A percentile compares a stretch with the other conserved stretches of the same genome.
These are phyloP conservation scores for Drosophila simulans DNA, from an alignment of 1,140 invertebrate genomes.

Conservation along the genomic window DNA sequence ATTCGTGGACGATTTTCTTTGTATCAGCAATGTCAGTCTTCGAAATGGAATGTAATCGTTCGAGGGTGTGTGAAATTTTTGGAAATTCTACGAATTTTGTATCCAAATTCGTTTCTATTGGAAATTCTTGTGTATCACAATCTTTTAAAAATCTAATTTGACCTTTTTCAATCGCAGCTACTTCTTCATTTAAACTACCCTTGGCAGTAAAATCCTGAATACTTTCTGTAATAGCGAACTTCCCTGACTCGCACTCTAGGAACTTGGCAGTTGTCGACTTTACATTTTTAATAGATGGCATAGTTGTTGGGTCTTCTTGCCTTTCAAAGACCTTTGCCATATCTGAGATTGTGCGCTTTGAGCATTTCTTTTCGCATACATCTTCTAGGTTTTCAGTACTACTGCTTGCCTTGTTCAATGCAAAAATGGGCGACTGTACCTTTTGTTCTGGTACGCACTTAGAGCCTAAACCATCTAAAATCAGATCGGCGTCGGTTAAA, in stretches of 20 bases:
- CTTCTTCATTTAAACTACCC: constrained; percentile 21
- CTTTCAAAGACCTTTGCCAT: constrained; percentile 52
- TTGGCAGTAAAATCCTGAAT: constrained; percentile 46
- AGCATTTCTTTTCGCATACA: constrained; percentile 65
- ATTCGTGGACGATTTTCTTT: constrained; percentile 47
- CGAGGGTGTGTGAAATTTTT: constrained; percentile 52
- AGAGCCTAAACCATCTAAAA: constrained; percentile 56
- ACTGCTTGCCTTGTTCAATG: constrained; percentile 23
- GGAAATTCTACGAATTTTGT: constrained; percentile 47
- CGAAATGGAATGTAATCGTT: constrained; percentile 68
- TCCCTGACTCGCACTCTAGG: constrained; percentile 46
- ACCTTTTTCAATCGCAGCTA: constrained; percentile 21
- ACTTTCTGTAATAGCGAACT: constrained; percentile 31
- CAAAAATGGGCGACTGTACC: constrained; percentile 41
- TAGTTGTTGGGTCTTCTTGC: constrained; percentile 7
- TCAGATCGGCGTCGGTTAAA: constrained; percentile 68
- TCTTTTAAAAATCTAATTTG: constrained; percentile 33
- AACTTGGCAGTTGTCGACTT: constrained; percentile 53
- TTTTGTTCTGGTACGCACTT: constrained; percentile 27
- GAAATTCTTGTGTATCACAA: constrained; percentile 66
- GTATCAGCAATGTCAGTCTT: constrained; percentile 61
- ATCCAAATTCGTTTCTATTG: constrained; percentile 36
- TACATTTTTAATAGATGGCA: constrained; percentile 10
- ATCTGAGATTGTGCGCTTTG: constrained; percentile 59
- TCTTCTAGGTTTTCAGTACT: constrained; percentile 59